A percentile compares a stretch with the other conserved stretches of the same genome.
phyloP scores from a whole-genome alignment of 2,797 vertebrate genomes.

The Spinibarbus caldwelli region DNA sequence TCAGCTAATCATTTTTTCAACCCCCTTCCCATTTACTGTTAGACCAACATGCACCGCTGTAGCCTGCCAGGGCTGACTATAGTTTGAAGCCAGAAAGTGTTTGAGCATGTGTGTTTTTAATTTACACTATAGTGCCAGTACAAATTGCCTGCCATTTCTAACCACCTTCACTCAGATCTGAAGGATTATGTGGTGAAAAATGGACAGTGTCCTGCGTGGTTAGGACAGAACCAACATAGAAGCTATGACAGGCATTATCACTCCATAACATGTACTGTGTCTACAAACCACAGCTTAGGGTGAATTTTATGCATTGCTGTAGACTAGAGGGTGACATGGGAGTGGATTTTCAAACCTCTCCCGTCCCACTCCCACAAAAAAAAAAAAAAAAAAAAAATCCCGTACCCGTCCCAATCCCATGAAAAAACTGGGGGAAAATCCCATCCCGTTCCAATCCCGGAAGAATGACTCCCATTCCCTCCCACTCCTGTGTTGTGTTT shows the following conservation, averaged over 20 bases:
- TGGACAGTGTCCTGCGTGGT: constrained; percentile 33
- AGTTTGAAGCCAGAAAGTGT: constrained; percentile 6
- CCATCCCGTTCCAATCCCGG: too few relatives aligned
- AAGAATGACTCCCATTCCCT: too few relatives aligned
- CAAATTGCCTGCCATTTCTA: constrained; percentile 23
- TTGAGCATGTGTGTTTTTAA: constrained; percentile 34
- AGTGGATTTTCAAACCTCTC: too few relatives aligned
- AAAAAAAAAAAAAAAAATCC: too few relatives aligned
- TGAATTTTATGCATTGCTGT: neutral
- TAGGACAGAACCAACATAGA: constrained; percentile 10
- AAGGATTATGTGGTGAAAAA: constrained; percentile 47
- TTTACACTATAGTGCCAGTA: constrained; percentile 35
- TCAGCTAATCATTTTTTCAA: constrained; percentile 68
- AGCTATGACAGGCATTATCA: neutral
- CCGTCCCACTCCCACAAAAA: too few relatives aligned
- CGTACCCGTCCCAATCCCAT: too few relatives aligned
- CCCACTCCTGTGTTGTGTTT: too few relatives aligned
- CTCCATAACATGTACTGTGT: neutral
- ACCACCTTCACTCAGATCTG: constrained; percentile 39
- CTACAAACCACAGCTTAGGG: constrained; percentile 20
- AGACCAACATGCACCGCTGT: constrained; percentile 57
- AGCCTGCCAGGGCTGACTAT: constrained; percentile 28
- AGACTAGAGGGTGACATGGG: too few relatives aligned
- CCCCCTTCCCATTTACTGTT: constrained; percentile 74
- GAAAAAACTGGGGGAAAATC: too few relatives aligned